These are phyloP conservation scores for Microcebus griseorufus DNA, from an alignment of 2,113 vertebrate genomes.

Conservation along the genomic window DNA sequence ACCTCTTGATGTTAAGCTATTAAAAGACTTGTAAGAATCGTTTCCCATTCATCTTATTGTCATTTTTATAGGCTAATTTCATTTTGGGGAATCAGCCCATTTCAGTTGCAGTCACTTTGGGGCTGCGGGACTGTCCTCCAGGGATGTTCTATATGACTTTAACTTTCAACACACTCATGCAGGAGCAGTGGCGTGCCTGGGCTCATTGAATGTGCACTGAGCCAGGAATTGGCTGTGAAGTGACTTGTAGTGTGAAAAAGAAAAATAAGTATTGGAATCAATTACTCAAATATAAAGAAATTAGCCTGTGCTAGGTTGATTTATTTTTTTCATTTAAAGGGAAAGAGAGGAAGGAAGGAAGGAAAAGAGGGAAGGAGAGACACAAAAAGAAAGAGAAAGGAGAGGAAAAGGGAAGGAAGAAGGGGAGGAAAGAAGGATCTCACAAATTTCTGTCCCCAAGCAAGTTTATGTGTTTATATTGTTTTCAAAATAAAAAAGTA, in stretches of 20 bases:
- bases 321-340: neutral
- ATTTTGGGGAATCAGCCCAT: slow-evolving; percentile 34
- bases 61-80: slow-evolving; percentile 70
- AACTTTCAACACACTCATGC: slow-evolving; percentile 23
- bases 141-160: slow-evolving; percentile 16
- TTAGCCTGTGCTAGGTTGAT: neutral
- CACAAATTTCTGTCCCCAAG: neutral
- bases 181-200: neutral
- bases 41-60: slow-evolving; percentile 66
- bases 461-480: neutral
- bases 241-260: slow-evolving; percentile 36
- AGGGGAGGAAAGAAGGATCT: neutral
- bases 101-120: neutral
- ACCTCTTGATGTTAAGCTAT: slow-evolving; percentile 22
- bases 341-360: neutral
- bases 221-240: slow-evolving; percentile 23
- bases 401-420: neutral
- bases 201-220: slow-evolving; percentile 58
- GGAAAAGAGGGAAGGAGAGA: neutral
- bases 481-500: neutral
- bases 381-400: neutral
- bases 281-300: slow-evolving; percentile 50
- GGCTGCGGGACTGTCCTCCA: slow-evolving; percentile 6
- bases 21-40: slow-evolving; percentile 37
- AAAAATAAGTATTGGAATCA: slow-evolving; percentile 41